Base-by-base conservation (phyloP, 2,113 vertebrate genomes). In the Mirounga angustirostris region DNA sequence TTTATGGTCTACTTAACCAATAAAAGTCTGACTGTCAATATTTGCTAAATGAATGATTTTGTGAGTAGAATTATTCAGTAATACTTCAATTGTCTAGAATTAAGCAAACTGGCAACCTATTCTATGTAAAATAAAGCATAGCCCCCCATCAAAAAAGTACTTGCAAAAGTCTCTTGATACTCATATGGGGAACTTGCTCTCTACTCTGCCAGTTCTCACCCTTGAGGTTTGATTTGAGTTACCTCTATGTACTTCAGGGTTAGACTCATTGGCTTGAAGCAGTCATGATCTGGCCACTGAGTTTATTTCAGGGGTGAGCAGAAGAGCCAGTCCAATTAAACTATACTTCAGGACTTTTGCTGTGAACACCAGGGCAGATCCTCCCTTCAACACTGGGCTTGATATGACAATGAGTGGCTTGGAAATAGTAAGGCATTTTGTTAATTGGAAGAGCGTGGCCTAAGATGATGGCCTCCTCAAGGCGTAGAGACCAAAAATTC, bases 31-130 rank as follows among this genome's bases (percentile, higher is more conserved):
- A 9, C 26, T 67, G 87, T 36, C 56, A 79, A 19, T 93, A 83
- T 96, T 88, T 91, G 5, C 4, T 73, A 91, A 73, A 50, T 65
- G 21, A 93, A 87, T 94, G 76, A 52, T 73, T 94, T 92, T 69
- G 3, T 93, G 22, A 91, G 30, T 52, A 59, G 10, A 79, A 24
- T 83, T 93, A 56, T 65, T 63, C 52, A 94, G 9, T 14, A 54
- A 50, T 54, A 89, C 7, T 14, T 56, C 24, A 83, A 5, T 78
- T 83, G 73, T 79, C 50, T 88, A 91, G 4, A 52, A 28, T 86
- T 69, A 91, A 88, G 46, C 83, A 80, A 74, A 50, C 26, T 58
- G 21, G 8, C n/a, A 63, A 26, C 26, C 30, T 58, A 50, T 63
- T 79, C 15, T 76, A 11, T 92, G 4, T 71, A 50, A 89, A 84